phyloP scores from a whole-genome alignment of 2,888 invertebrate species.

The Autographa pulchrina region DNA sequence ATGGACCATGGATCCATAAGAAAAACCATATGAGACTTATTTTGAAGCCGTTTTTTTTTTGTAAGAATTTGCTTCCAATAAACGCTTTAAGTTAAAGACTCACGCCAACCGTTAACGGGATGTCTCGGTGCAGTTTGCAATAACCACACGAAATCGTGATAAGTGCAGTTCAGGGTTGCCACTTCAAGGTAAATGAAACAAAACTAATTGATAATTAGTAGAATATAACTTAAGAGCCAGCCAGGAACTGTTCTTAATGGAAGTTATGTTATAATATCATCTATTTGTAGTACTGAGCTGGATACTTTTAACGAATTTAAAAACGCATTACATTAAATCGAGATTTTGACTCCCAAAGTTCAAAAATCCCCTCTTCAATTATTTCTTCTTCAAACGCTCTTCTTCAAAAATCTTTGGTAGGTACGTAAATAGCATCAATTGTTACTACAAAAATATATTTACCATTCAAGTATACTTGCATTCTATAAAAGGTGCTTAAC shows the following conservation, averaged over 20 bases:
- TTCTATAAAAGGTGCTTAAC: too few species aligned
- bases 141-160: conserved; percentile 64
- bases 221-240: neutral
- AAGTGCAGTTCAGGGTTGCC: conserved; percentile 51
- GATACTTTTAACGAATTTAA: neutral
- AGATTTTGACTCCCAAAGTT: too few species aligned
- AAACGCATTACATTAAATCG: too few species aligned
- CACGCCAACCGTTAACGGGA: conserved; percentile 66
- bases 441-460: too few species aligned
- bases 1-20: too few species aligned
- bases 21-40: too few species aligned
- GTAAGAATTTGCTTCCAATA: conserved; percentile 13
- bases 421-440: too few species aligned
- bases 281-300: neutral
- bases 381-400: too few species aligned
- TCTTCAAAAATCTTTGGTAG: too few species aligned
- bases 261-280: neutral
- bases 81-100: conserved; percentile 48
- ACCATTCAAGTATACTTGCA: too few species aligned
- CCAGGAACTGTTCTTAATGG: neutral
- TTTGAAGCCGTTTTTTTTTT: too few species aligned
- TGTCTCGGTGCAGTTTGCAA: conserved; percentile 60
- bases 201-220: neutral
- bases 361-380: too few species aligned
- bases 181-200: neutral